Conservation (phyloP, 2,888 invertebrate species). For the Mallateleia sp. region DNA sequence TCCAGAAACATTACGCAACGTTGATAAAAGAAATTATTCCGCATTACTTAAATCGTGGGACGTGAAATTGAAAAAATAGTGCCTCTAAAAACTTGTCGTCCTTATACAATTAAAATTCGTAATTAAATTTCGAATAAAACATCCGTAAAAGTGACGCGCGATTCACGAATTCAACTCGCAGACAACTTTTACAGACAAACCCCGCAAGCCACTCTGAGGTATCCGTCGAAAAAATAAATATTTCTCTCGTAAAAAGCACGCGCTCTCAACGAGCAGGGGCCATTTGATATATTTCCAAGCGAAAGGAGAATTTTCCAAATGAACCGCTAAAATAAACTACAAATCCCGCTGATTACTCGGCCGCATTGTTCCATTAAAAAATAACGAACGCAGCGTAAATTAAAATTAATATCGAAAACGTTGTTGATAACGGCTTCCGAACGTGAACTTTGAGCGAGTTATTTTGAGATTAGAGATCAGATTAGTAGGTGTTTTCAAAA, state of each 20-base stretch:
- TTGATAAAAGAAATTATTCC: neutral
- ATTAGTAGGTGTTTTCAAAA: no score
- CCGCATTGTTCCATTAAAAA: no score
- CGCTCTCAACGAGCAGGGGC: conserved; percentile 46
- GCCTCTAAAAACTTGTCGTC: neutral
- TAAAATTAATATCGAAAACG: no score
- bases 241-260: conserved; percentile 44
- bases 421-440: no score
- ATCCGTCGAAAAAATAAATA: conserved; percentile 61
- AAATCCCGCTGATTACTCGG: no score
- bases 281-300: conserved; percentile 65
- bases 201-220: conserved; percentile 34
- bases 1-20: no score
- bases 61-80: no score
- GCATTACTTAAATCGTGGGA: neutral
- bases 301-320: conserved; percentile 59
- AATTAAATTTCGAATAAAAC: conserved; percentile 48
- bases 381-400: no score
- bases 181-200: conserved; percentile 33
- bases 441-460: no score
- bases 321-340: conserved; percentile 52
- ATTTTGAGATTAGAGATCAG: no score
- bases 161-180: conserved; percentile 23
- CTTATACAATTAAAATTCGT: conserved; percentile 29
- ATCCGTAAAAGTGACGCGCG: conserved; percentile 38